phyloP scores from a whole-genome alignment of 2,888 invertebrate species.

The Dynastes tityus region DNA sequence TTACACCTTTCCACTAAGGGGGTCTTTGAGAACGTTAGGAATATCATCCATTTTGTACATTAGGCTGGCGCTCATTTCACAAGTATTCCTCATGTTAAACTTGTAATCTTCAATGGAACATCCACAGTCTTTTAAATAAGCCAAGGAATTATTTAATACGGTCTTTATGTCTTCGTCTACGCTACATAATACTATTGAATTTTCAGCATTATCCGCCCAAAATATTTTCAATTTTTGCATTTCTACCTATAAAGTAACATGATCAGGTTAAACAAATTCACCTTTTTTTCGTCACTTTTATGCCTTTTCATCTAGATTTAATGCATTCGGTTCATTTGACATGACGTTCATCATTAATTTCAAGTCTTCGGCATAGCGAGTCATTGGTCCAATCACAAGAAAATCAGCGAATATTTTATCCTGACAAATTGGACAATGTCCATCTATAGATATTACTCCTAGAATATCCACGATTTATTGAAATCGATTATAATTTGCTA shows the following conservation, averaged over 20 bases:
- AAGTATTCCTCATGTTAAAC: constrained; percentile 70
- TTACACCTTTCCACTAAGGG: constrained; percentile 2
- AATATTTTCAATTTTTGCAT: constrained; percentile 52
- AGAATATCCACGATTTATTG: constrained; percentile 65
- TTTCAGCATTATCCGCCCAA: constrained; percentile 50
- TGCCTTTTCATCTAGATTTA: constrained; percentile 73
- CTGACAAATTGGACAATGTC: constrained; percentile 79
- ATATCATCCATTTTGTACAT: constrained; percentile 74
- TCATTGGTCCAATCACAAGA: constrained; percentile 89
- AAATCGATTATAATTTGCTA: not conserved
- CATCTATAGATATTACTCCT: constrained; percentile 77
- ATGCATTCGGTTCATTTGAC: constrained; percentile 70
- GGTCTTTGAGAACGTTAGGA: constrained; percentile 72
- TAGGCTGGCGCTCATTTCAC: constrained; percentile 72
- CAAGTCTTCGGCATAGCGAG: constrained; percentile 89
- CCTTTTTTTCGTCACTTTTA: not conserved
- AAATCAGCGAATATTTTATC: constrained; percentile 77
- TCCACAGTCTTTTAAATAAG: constrained; percentile 72
- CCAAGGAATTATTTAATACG: constrained; percentile 71
- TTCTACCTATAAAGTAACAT: constrained; percentile 50
- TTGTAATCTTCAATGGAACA: constrained; percentile 58
- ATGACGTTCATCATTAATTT: constrained; percentile 82
- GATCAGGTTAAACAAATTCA: constrained; percentile 12
- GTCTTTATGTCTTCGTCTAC: constrained; percentile 71
- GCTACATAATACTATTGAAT: constrained; percentile 63